Evolutionary conservation across 1,140 invertebrate genomes (phyloP), one percentile per base, ranked within the genome.

Genomic region (Plutomurus gul): DNA sequence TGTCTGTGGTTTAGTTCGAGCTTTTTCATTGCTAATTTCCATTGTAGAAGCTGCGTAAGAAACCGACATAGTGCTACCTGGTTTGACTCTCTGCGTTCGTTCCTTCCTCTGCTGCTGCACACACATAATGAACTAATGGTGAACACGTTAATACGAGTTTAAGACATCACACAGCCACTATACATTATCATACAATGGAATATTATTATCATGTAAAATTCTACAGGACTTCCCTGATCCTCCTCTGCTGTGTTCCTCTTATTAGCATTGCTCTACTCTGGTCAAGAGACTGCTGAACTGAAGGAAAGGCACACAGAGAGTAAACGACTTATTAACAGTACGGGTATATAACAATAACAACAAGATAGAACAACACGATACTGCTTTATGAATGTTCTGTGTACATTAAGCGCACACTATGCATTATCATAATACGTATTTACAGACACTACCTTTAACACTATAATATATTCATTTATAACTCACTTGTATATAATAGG

Each of bases 181-280:
- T 65, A 65, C 30, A 56, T 56, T 65, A 65, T 65, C 56, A 36
- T 65, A 65, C 56, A 65, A 65, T 65, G 16, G 27, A 65, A 65
- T 65, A 65, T 65, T 36, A 30, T 7, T 30, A 33, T 30, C 27
- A 43, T 16, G 27, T 65, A 30, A 25, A 65, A 65, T 11, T 27
- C n/a, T n/a, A 65, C 56, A 65, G 56, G 56, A 65, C 56, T 65
- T 65, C 56, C 56, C 56, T 33, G 30, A 65, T 65, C 56, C 56
- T 65, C 56, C 56, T 65, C 36, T 49, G 46, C n/a, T 49, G 18
- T 49, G 13, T n/a, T 20, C 11, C 30, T 65, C 18, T 5, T 65
- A 30, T 65, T 33, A 30, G 25, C 13, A 33, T 65, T 5, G 6
- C 51, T 13, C 27, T 49, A 49, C n/a, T 49, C 18, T n/a, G 46